A percentile compares a stretch with the other conserved stretches of the same genome.
These are phyloP conservation scores for Trinectes maculatus DNA, from an alignment of 2,113 vertebrate genomes.

Conservation along the genomic window DNA sequence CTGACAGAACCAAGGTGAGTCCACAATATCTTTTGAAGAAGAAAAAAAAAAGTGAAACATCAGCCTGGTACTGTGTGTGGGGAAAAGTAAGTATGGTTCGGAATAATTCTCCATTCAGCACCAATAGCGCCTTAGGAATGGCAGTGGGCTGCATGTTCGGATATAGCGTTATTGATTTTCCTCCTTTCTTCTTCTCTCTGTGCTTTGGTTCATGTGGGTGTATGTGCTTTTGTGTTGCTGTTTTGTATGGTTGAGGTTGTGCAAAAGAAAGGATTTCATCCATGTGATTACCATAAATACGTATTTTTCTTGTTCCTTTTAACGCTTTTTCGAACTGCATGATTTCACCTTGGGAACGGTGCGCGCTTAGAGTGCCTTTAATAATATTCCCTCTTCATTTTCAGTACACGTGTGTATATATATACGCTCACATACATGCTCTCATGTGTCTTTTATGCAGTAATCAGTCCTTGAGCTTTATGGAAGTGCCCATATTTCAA, in stretches of 20 bases:
- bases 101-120: conserved; percentile 15
- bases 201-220: conserved; percentile 49
- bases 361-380: neutral
- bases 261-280: neutral
- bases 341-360: conserved; percentile 1
- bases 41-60: neutral
- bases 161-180: conserved; percentile 25
- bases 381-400: conserved; percentile 1
- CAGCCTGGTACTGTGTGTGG: neutral
- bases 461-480: neutral
- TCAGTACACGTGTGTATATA: neutral
- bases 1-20: conserved; percentile 69
- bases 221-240: conserved; percentile 18
- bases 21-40: neutral
- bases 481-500: too few species aligned
- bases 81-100: conserved; percentile 14
- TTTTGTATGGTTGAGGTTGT: neutral
- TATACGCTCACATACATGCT: too few species aligned
- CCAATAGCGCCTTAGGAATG: conserved; percentile 41
- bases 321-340: too few species aligned
- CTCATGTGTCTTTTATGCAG: neutral
- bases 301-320: neutral
- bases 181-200: neutral
- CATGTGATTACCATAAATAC: neutral
- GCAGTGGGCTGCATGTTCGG: conserved; percentile 28